Conservation (phyloP, 1,140 invertebrate genomes). For the Meloidogyne exigua region DNA sequence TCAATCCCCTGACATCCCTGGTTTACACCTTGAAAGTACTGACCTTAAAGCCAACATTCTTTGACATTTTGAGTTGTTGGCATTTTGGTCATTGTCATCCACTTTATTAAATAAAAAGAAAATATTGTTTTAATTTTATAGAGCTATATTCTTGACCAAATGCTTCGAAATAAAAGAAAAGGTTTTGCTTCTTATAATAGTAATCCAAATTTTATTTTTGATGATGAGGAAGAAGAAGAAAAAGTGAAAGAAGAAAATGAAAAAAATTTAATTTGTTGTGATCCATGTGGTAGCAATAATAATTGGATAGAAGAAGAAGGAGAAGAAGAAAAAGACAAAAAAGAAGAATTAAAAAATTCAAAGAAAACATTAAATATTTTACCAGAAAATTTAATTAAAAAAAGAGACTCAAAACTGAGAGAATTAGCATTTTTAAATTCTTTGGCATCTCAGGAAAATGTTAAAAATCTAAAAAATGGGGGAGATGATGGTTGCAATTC, state of each 20-base stretch:
- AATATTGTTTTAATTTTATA: slow-evolving; percentile 13
- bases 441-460: background rate
- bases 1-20: too few relatives aligned
- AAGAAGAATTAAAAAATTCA: background rate
- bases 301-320: slow-evolving; percentile 9
- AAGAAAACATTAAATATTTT: slow-evolving; percentile 3
- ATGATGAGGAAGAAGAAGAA: background rate
- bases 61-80: too few relatives aligned
- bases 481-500: background rate
- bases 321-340: background rate
- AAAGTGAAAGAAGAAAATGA: background rate
- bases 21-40: too few relatives aligned
- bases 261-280: background rate
- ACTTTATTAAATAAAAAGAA: background rate
- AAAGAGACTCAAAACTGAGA: background rate
- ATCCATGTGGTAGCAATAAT: background rate
- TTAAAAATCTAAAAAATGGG: background rate
- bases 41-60: too few relatives aligned
- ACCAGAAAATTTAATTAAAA: background rate
- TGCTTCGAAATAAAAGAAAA: slow-evolving; percentile 25
- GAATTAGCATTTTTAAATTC: background rate
- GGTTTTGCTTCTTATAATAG: slow-evolving; percentile 10
- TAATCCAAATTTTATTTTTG: slow-evolving; percentile 11
- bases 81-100: too few relatives aligned
- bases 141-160: slow-evolving; percentile 35